phyloP scores from a whole-genome alignment of 2,113 vertebrate genomes.

The Callorhinus ursinus region DNA sequence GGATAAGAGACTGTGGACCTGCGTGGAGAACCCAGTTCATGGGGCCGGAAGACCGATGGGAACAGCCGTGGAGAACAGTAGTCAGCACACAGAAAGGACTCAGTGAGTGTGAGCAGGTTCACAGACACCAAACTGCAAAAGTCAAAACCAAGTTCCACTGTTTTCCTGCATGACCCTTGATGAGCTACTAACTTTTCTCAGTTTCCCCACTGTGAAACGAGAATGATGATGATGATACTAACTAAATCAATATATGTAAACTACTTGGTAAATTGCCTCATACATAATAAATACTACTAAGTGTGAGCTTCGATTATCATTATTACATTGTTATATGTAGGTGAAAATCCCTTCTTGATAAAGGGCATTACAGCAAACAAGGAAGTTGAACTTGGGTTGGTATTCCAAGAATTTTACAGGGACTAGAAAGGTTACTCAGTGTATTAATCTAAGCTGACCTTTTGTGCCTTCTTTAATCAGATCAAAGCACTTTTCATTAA shows the following conservation, averaged over 20 bases:
- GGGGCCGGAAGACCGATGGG: neutral
- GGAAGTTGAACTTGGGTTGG: neutral
- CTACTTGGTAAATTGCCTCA: neutral
- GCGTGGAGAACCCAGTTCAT: neutral
- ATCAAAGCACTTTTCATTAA: conserved; percentile 57
- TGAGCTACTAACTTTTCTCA: neutral
- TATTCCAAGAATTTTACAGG: conserved; percentile 71
- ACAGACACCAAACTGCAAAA: neutral
- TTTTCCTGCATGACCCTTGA: neutral
- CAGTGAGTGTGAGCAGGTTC: neutral
- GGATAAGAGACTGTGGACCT: neutral
- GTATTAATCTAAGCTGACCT: conserved; percentile 2
- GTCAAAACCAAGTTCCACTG: neutral
- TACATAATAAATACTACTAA: neutral
- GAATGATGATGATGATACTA: no score
- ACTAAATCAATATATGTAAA: neutral
- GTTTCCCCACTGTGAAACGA: neutral
- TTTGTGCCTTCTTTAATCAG: conserved; percentile 42
- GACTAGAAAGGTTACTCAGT: neutral
- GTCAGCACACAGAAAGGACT: neutral
- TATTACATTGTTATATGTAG: neutral
- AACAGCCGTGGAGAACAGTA: neutral
- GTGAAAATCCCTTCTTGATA: conserved; percentile 39
- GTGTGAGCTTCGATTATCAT: neutral
- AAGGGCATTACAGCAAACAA: neutral